Evolutionary conservation across 2,888 invertebrate genomes (phyloP).

Genomic region (Eudasyphora cyanicolor): DNA sequence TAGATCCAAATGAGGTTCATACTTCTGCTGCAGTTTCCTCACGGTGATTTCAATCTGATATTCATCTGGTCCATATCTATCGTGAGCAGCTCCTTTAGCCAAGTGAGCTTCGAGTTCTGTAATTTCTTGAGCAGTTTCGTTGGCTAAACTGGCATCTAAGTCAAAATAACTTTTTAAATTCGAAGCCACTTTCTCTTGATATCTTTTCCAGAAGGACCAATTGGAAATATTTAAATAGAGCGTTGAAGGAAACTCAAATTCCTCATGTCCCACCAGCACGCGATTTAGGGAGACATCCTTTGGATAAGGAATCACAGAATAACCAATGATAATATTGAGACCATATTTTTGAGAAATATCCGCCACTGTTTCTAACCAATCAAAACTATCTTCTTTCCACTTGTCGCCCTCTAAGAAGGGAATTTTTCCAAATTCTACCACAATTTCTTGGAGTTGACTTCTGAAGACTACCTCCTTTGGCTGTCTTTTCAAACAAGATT

Average conservation of each 20-base stretch:
- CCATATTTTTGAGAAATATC: neutral
- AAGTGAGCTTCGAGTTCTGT: neutral
- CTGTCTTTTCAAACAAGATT: neutral
- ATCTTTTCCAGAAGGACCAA: slow-evolving; percentile 54
- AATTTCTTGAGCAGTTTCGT: neutral
- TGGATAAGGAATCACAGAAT: neutral
- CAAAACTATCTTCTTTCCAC: neutral
- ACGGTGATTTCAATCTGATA: neutral
- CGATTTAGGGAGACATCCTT: slow-evolving; percentile 52
- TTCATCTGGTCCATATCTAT: neutral
- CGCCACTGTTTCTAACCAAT: neutral
- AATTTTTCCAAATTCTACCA: neutral
- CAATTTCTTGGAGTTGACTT: neutral
- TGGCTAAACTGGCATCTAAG: neutral
- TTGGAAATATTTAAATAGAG: slow-evolving; percentile 70
- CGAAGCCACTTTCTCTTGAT: neutral
- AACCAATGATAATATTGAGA: neutral
- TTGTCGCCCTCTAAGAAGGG: neutral
- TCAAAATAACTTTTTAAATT: neutral
- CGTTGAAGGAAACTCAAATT: slow-evolving; percentile 64
- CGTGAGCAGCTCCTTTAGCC: neutral
- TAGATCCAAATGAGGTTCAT: neutral
- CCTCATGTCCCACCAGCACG: slow-evolving; percentile 44
- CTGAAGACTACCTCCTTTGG: neutral
- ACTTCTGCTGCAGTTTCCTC: neutral